A percentile compares a stretch with the other conserved stretches of the same genome.
These are phyloP conservation scores for Diplodus puntazzo DNA, from an alignment of 2,797 vertebrate species.

Conservation along the genomic window DNA sequence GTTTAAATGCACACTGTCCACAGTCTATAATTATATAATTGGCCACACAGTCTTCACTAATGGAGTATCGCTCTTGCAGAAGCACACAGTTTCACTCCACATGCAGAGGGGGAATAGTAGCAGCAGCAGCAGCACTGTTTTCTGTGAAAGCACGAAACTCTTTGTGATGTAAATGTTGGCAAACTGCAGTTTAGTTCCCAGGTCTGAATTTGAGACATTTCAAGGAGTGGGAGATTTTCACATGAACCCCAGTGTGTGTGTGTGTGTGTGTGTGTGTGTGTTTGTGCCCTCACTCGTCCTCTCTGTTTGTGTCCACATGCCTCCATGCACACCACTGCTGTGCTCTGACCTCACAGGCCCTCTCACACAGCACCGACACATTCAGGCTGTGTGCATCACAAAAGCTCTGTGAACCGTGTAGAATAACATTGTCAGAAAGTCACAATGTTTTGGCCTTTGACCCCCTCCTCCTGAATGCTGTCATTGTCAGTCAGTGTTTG, in stretches of 20 bases:
- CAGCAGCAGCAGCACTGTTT: constrained; percentile 13
- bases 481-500: constrained; percentile 11
- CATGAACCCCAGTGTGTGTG: not conserved
- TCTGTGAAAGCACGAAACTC: constrained; percentile 14
- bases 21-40: not conserved
- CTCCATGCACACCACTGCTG: constrained; percentile 9
- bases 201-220: constrained; percentile 25
- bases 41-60: not conserved
- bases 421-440: constrained; percentile 26
- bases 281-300: constrained; percentile 7
- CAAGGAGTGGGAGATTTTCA: constrained; percentile 10
- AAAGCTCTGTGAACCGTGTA: constrained; percentile 18
- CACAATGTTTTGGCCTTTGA: constrained; percentile 34
- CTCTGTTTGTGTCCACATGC: constrained; percentile 10
- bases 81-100: not conserved
- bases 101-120: not conserved
- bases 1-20: not conserved
- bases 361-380: constrained; percentile 8
- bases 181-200: constrained; percentile 45
- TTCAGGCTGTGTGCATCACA: constrained; percentile 19
- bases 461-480: constrained; percentile 21
- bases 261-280: too few species aligned
- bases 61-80: not conserved
- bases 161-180: constrained; percentile 62
- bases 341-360: constrained; percentile 9